A percentile compares a stretch with the other conserved stretches of the same genome.
Evolutionary conservation across 2,888 invertebrate genomes (phyloP).

Genomic region (Corbicula japonica): DNA sequence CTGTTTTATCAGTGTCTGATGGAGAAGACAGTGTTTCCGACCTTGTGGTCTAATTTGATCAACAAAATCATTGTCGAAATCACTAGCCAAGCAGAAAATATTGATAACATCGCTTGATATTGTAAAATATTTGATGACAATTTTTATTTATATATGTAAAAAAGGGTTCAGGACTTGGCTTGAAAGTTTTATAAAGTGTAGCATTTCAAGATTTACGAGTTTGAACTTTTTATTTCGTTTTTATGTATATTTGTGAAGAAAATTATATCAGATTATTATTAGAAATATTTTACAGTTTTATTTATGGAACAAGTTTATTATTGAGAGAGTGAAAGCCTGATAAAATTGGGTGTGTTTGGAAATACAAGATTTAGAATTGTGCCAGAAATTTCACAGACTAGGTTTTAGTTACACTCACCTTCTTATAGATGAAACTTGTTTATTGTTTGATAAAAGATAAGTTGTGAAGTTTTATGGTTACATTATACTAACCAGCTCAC

Average conservation of each 20-base stretch:
- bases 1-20: not conserved
- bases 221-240: constrained; percentile 3
- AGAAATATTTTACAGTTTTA: not conserved
- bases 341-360: not conserved
- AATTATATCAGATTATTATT: not conserved
- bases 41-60: not conserved
- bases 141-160: constrained; percentile 25
- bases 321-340: not conserved
- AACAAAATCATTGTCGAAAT: constrained; percentile 19
- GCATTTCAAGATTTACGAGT: constrained; percentile 18
- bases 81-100: constrained; percentile 20
- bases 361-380: constrained; percentile 1
- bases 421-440: not conserved
- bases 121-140: constrained; percentile 12
- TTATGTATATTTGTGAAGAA: constrained; percentile 1
- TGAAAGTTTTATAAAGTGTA: constrained; percentile 12
- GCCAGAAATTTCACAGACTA: not conserved
- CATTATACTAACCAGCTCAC: not conserved
- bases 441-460: not conserved
- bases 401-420: not conserved
- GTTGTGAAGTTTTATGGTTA: constrained; percentile 5
- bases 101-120: constrained; percentile 17
- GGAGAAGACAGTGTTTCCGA: not conserved
- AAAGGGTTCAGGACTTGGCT: constrained; percentile 11
- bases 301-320: constrained; percentile 1